phyloP scores from a whole-genome alignment of 2,888 invertebrate genomes.

The Ypsolopha sequella region DNA sequence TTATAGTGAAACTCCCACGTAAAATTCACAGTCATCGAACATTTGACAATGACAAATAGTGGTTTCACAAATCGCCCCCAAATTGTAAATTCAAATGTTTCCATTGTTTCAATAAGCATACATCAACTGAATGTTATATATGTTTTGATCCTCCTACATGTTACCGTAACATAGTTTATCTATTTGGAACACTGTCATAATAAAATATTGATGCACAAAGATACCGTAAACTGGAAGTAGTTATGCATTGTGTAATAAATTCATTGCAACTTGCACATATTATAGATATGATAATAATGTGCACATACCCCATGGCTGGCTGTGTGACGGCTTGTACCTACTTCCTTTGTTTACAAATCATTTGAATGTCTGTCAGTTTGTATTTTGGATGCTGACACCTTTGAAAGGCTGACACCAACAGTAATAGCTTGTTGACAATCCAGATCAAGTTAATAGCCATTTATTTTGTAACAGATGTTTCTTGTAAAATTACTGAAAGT shows the following conservation, averaged over 20 bases:
- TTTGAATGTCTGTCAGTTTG: too few species aligned
- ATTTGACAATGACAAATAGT: constrained; percentile 11
- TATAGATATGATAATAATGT: too few species aligned
- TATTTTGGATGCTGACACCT: too few species aligned
- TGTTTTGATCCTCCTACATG: neutral
- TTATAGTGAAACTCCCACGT: too few species aligned
- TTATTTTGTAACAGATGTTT: too few species aligned
- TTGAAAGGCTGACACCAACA: too few species aligned
- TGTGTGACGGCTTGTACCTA: too few species aligned
- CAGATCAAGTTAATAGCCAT: too few species aligned
- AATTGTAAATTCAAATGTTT: constrained; percentile 15
- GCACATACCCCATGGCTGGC: too few species aligned
- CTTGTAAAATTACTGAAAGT: too few species aligned
- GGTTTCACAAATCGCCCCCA: neutral
- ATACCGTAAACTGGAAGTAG: neutral
- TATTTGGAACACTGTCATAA: constrained; percentile 1
- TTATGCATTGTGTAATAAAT: neutral
- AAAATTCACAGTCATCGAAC: neutral
- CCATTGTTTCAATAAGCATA: constrained; percentile 12
- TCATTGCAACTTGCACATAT: neutral
- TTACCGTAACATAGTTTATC: neutral
- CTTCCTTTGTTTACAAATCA: too few species aligned
- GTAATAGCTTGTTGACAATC: too few species aligned
- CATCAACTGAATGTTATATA: constrained; percentile 5
- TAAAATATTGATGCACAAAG: neutral